Evolutionary conservation across 2,888 invertebrate genomes (phyloP).

Genomic region (Agrochola macilenta): DNA sequence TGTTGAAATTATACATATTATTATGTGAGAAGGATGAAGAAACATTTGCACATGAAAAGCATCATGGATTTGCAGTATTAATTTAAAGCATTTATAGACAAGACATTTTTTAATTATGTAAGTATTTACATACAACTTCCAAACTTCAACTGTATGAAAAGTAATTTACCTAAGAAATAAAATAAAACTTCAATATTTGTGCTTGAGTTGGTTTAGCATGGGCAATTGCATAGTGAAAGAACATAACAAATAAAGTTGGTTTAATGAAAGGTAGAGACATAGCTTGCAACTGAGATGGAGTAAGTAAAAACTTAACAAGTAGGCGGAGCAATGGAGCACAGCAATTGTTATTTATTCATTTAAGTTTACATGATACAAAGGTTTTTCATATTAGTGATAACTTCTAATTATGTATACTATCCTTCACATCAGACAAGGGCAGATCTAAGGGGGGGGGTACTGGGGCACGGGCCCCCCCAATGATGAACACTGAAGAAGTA

Average conservation of each 20-base stretch:
- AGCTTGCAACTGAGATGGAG: neutral
- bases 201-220: no score
- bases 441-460: no score
- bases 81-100: neutral
- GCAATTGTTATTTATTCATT: neutral
- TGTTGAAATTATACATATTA: neutral
- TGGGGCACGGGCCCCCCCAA: no score
- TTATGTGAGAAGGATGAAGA: neutral
- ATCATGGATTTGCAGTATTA: no score
- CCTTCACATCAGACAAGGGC: neutral
- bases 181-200: neutral
- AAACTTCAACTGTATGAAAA: neutral
- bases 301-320: neutral
- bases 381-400: neutral
- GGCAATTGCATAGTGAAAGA: neutral
- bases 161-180: neutral
- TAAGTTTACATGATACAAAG: neutral
- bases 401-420: neutral
- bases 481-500: no score
- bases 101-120: neutral
- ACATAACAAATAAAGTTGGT: neutral
- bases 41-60: neutral
- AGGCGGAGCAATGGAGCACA: neutral
- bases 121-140: neutral
- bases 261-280: neutral